Evolutionary conservation across 1,140 invertebrate species (phyloP).

Genomic region (Lordiphosa mommai): DNA sequence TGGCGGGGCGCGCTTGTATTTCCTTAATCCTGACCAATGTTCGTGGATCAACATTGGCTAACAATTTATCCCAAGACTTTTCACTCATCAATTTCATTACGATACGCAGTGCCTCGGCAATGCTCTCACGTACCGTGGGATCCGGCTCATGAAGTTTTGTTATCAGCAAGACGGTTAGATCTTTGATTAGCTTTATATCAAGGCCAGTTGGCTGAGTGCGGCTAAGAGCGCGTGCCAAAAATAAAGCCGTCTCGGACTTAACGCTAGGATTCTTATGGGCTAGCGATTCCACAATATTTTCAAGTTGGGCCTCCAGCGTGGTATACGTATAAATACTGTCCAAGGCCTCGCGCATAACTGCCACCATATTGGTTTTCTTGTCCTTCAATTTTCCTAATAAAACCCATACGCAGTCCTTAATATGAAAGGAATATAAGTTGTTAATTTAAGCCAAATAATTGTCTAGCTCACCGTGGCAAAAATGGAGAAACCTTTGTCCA

Average conservation of each 20-base stretch:
- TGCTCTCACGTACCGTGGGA: constrained; percentile 90
- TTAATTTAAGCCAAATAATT: no score
- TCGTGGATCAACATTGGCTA: constrained; percentile 92
- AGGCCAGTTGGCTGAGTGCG: constrained; percentile 89
- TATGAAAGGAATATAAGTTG: no score
- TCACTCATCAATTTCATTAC: constrained; percentile 96
- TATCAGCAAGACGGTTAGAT: constrained; percentile 88
- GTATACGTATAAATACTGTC: constrained; percentile 94
- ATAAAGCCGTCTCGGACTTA: constrained; percentile 94
- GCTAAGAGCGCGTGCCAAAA: constrained; percentile 90
- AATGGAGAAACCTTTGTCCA: no score
- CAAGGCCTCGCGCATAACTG: constrained; percentile 92
- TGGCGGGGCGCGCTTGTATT: constrained; percentile 83
- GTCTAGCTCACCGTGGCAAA: no score
- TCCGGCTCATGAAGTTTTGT: constrained; percentile 91
- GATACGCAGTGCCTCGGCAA: constrained; percentile 95
- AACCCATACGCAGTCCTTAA: constrained; percentile 87
- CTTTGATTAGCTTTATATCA: constrained; percentile 96
- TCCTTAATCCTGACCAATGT: constrained; percentile 98
- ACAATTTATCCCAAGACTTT: constrained; percentile 91
- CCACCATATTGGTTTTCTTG: constrained; percentile 95
- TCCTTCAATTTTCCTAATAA: constrained; percentile 98
- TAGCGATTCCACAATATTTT: constrained; percentile 90
- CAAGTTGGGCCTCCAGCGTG: constrained; percentile 91
- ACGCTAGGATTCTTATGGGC: constrained; percentile 97